phyloP scores from a whole-genome alignment of 1,140 invertebrate species.

The Drosophila equinoxialis region DNA sequence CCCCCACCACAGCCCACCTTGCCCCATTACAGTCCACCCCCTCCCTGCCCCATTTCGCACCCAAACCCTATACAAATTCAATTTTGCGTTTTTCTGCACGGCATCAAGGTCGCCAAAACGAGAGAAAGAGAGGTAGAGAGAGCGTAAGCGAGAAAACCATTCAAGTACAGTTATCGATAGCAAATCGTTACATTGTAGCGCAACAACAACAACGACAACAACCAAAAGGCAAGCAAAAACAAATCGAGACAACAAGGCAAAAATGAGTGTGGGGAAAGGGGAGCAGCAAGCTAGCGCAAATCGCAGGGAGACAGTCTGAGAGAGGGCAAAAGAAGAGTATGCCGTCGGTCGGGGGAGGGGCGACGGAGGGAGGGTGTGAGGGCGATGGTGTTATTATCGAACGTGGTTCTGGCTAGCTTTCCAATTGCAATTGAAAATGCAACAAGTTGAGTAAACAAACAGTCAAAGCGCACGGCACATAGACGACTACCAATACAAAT shows the following conservation, averaged over 20 bases:
- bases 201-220: slow-evolving; percentile 33
- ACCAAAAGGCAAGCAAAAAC: slow-evolving; percentile 9
- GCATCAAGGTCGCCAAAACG: slow-evolving; percentile 46
- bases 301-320: slow-evolving; percentile 4
- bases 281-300: too few species aligned
- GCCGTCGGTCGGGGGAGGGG: too few species aligned
- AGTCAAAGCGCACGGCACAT: slow-evolving; percentile 9
- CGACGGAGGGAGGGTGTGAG: not conserved
- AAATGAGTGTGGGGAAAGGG: not conserved
- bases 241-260: not conserved
- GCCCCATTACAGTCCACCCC: not conserved
- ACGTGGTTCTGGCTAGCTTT: slow-evolving; percentile 15
- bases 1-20: too few species aligned
- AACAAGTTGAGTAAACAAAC: slow-evolving; percentile 70
- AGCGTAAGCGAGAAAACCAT: not conserved
- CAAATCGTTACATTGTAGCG: slow-evolving; percentile 49
- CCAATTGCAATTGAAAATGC: slow-evolving; percentile 56
- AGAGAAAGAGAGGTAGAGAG: not conserved
- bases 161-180: slow-evolving; percentile 42
- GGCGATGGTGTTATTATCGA: not conserved
- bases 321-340: not conserved
- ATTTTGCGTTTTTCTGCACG: slow-evolving; percentile 46
- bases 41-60: too few species aligned
- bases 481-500: slow-evolving; percentile 7
- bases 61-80: not conserved